Evolutionary conservation across 1,140 invertebrate genomes (phyloP).

Genomic region (Trinorchestia longiramus): DNA sequence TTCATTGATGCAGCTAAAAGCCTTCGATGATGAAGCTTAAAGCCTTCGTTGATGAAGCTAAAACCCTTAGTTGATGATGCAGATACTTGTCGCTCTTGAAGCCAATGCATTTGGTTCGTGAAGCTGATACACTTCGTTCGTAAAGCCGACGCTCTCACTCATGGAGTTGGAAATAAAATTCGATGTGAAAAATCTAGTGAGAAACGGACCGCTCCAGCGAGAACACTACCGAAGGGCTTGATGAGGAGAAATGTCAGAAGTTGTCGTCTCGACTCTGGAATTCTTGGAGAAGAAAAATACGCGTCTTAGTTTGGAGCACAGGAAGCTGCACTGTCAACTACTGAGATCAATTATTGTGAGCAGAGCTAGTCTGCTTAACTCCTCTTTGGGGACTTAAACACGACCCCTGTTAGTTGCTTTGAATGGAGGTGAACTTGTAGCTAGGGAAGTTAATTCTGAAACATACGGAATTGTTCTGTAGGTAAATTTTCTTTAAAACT

Average conservation of each 20-base stretch:
- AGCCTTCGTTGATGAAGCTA: neutral
- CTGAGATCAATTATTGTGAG: conserved; percentile 27
- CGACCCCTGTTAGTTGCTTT: no score
- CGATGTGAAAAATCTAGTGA: neutral
- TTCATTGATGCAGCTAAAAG: neutral
- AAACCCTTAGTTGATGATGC: neutral
- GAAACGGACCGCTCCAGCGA: neutral
- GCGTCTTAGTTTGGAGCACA: neutral
- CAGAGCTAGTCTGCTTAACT: neutral
- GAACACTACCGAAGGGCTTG: neutral
- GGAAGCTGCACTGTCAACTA: conserved; percentile 10
- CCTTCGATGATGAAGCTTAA: neutral
- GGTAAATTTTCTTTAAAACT: no score
- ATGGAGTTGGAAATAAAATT: neutral
- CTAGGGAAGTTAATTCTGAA: no score
- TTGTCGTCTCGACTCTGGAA: conserved; percentile 4
- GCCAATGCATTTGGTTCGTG: neutral
- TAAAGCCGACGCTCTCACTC: neutral
- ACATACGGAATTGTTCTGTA: no score
- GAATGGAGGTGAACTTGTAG: no score
- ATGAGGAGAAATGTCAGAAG: conserved; percentile 50
- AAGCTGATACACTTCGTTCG: neutral
- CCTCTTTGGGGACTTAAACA: neutral
- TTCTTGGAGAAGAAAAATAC: conserved; percentile 36
- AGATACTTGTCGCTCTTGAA: neutral